These are phyloP conservation scores for Aleadryas rufinucha DNA, from an alignment of 2,113 vertebrate genomes.

Conservation along the genomic window DNA sequence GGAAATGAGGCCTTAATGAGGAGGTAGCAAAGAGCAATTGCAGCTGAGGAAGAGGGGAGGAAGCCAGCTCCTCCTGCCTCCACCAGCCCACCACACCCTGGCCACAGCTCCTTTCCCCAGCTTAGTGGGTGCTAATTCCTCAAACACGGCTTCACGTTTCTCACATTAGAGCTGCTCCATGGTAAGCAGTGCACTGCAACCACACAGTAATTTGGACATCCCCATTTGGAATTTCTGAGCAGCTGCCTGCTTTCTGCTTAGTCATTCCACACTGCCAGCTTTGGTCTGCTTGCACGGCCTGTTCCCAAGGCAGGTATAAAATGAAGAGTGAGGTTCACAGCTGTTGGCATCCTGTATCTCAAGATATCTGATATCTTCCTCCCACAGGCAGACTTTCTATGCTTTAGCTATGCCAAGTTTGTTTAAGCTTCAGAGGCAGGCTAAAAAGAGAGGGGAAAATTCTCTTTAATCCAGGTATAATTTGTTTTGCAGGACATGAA, in stretches of 20 bases:
- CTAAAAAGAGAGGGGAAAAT: not conserved
- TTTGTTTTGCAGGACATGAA: not conserved
- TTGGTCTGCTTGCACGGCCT: not conserved
- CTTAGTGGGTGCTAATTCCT: not conserved
- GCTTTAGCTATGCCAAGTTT: not conserved
- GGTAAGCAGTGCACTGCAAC: not conserved
- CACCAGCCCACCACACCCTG: not conserved
- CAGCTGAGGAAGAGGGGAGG: not conserved
- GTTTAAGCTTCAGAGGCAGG: not conserved
- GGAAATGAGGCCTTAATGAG: not conserved
- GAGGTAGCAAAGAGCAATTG: not conserved
- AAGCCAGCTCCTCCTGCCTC: not conserved
- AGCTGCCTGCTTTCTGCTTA: not conserved
- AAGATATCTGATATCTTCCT: not conserved
- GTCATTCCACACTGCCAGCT: not conserved
- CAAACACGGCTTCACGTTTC: accelerated
- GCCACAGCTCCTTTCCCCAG: accelerated
- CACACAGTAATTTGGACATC: not conserved
- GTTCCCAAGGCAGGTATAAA: not conserved
- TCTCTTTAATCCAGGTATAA: not conserved
- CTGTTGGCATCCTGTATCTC: not conserved
- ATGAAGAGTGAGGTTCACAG: not conserved
- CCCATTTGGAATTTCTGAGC: not conserved
- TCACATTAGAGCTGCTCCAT: not conserved
- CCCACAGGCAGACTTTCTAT: not conserved